Conservation (phyloP, 2,797 vertebrate species). For the Pseudochromis fuscus region DNA sequence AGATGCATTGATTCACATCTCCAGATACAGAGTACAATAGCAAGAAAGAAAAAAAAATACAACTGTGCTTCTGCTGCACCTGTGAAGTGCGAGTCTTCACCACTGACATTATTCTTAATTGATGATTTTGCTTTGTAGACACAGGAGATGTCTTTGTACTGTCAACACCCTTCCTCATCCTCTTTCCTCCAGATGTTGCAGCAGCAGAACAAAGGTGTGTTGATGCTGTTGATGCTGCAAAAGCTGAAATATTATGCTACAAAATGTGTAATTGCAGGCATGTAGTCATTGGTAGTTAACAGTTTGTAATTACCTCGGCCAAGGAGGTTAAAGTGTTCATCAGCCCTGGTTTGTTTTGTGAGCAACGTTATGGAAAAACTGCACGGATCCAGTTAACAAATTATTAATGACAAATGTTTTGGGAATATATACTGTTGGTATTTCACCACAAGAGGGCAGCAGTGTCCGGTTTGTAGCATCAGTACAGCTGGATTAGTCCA, state of each 20-base stretch:
- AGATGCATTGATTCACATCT: conserved; percentile 72
- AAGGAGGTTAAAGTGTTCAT: too few species aligned
- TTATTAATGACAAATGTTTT: too few species aligned
- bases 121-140: conserved; percentile 55
- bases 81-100: conserved; percentile 17
- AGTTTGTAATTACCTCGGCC: conserved; percentile 11
- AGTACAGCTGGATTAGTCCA: too few species aligned
- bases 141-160: conserved; percentile 35
- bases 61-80: conserved; percentile 32
- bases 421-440: too few species aligned
- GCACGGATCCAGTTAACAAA: too few species aligned
- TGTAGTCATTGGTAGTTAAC: not conserved
- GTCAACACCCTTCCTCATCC: conserved; percentile 34
- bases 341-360: too few species aligned
- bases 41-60: conserved; percentile 50
- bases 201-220: conserved; percentile 54
- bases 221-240: conserved; percentile 4
- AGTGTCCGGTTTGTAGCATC: too few species aligned
- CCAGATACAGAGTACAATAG: conserved; percentile 65
- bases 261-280: conserved; percentile 7
- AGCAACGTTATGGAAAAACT: too few species aligned
- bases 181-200: conserved; percentile 39
- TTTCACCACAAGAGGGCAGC: too few species aligned
- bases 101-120: conserved; percentile 48
- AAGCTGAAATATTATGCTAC: conserved; percentile 3